Base-by-base conservation (phyloP, 1,140 invertebrate genomes). In the Procambarus clarkii region DNA sequence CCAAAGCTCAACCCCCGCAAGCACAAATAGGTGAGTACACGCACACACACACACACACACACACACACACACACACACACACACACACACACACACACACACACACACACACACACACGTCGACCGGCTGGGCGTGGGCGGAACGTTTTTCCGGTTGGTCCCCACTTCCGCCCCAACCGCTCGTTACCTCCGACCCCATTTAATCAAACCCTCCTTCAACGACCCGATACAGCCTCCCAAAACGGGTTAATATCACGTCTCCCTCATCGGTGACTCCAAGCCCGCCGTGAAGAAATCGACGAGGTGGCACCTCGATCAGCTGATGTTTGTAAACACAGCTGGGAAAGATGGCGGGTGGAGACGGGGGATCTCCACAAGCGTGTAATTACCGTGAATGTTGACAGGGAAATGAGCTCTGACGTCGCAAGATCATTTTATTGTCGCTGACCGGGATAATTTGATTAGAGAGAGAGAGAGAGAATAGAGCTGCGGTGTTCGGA, bases 381-480 rank as follows among this genome's bases (percentile, higher is more conserved):
- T 83, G 69, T 83, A 83, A 83, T 83, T 83, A 83, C n/a, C n/a
- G 21, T 83, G n/a, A 83, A 83, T 83, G 60, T 69, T 11, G 60
- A 60, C 81, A n/a, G 81, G 81, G 81, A 83, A 83, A 83, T 83
- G 81, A 83, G 81, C 54, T 83, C 50, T 83, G 81, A 83, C 81
- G 81, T 83, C 81, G 69, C 44, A 83, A 58, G 81, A 83, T 83
- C 54, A 83, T 83, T 83, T 83, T 45, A 83, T 83, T 83, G 81
- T 83, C 69, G 81, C 46, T 83, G 81, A 83, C 54, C 60, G 81
- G 58, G 60, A 83, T 83, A 83, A 83, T 83, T 69, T 83, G 81
- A 83, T 83, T 83, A 83, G 81, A 83, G 54, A 69, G n/a, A n/a
- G n/a, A n/a, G n/a, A n/a, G n/a, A n/a, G n/a, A 83, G 81, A 83